Percentiles rank a stretch among this genome's conserved stretches.
Conservation (phyloP, 2,797 vertebrate species). For the Nannoperca obscura region DNA sequence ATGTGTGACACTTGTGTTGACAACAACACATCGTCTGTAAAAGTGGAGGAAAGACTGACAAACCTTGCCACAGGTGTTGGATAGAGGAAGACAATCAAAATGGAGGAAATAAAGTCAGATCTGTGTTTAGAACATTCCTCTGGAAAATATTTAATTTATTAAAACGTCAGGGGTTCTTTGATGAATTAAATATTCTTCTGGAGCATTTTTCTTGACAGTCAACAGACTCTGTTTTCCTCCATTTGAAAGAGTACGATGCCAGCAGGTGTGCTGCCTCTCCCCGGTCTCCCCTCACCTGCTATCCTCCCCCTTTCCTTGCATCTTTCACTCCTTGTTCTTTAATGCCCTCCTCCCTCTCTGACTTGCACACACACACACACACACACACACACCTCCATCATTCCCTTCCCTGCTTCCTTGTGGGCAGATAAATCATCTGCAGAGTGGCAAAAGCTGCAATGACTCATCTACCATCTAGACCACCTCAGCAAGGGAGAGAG, state of each 20-base stretch:
- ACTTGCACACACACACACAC: not conserved
- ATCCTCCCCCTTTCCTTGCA: constrained; percentile 39
- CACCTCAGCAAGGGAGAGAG: constrained; percentile 59
- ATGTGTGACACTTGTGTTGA: constrained; percentile 27
- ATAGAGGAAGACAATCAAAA: constrained; percentile 18
- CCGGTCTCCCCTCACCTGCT: constrained; percentile 16
- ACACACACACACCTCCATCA: constrained; percentile 46
- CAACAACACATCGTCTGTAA: constrained; percentile 8
- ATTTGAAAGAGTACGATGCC: constrained; percentile 48
- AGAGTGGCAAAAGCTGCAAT: constrained; percentile 69
- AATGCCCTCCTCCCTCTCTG: constrained; percentile 1
- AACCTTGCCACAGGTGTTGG: constrained; percentile 30
- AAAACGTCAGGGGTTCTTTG: constrained; percentile 48
- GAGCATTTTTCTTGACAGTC: constrained; percentile 57
- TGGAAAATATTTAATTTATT: constrained; percentile 58
- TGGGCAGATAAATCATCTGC: constrained; percentile 74
- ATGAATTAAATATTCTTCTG: constrained; percentile 58
- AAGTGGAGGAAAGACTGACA: constrained; percentile 21
- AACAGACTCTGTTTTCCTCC: constrained; percentile 43
- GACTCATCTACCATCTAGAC: constrained; percentile 67
- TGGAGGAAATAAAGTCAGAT: constrained; percentile 38
- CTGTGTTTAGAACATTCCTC: constrained; percentile 41
- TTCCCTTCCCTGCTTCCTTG: constrained; percentile 52
- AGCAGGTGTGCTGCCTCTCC: constrained; percentile 53
- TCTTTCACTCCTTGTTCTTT: constrained; percentile 48